phyloP scores from a whole-genome alignment of 92 coral and sea anemone genomes.

The Pocillopora grandis region DNA sequence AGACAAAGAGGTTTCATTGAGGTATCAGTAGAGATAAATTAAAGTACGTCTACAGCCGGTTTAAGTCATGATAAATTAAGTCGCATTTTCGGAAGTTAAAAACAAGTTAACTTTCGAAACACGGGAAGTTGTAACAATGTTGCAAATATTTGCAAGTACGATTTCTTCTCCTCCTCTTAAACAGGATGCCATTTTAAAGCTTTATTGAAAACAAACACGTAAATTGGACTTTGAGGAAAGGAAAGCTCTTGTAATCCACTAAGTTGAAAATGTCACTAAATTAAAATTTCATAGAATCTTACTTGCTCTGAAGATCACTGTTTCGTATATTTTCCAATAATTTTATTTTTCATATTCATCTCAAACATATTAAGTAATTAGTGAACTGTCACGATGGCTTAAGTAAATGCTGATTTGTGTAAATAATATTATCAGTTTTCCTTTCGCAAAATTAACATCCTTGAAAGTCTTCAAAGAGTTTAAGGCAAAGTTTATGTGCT shows the following conservation, averaged over 20 bases:
- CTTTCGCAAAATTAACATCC: background rate
- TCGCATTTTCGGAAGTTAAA: too few species aligned
- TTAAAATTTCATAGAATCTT: too few species aligned
- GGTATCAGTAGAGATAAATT: too few species aligned
- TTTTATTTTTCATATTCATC: too few species aligned
- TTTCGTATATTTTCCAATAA: too few species aligned
- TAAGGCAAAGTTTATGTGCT: background rate
- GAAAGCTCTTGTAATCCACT: too few species aligned
- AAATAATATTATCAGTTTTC: background rate
- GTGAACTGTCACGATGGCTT: background rate
- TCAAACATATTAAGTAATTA: background rate
- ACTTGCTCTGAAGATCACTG: too few species aligned
- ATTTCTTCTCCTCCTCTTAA: background rate
- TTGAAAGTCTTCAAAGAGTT: background rate
- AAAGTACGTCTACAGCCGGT: too few species aligned
- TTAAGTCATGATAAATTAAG: too few species aligned
- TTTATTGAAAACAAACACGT: background rate
- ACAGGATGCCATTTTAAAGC: background rate
- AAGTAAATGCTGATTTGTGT: background rate
- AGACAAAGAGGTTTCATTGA: too few species aligned
- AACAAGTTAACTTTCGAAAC: background rate
- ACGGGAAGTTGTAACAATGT: background rate
- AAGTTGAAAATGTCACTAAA: too few species aligned
- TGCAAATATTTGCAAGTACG: background rate
- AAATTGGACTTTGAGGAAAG: too few species aligned